A percentile compares a stretch with the other conserved stretches of the same genome.
These are phyloP conservation scores for Dendrolimus houi DNA, from an alignment of 2,888 invertebrate genomes.

Conservation along the genomic window DNA sequence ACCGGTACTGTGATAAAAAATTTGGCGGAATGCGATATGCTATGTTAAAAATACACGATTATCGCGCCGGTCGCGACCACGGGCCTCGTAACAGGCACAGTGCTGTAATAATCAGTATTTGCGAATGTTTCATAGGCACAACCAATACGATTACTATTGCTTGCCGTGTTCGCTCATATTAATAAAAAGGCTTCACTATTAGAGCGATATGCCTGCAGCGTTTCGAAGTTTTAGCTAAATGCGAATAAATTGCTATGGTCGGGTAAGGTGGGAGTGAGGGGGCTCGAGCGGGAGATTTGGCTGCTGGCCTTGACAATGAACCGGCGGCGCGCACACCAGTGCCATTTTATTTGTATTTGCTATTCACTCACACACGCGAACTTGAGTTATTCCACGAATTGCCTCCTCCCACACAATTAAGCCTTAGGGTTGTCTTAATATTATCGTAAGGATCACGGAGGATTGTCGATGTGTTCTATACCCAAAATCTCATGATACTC, in stretches of 20 bases:
- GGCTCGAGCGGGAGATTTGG: conserved; percentile 68
- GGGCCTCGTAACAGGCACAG: conserved; percentile 24
- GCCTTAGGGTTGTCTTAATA: conserved; percentile 41
- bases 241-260: conserved; percentile 52
- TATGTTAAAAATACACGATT: conserved; percentile 55
- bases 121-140: conserved; percentile 18
- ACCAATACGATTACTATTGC: conserved; percentile 36
- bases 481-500: too few species aligned
- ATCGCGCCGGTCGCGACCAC: conserved; percentile 38
- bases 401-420: conserved; percentile 63
- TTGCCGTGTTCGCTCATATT: conserved; percentile 20
- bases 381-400: conserved; percentile 59
- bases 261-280: conserved; percentile 44
- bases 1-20: conserved; percentile 31
- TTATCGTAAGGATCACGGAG: too few species aligned
- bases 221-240: conserved; percentile 47
- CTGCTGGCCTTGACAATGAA: conserved; percentile 74
- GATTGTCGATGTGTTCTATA: too few species aligned
- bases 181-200: conserved; percentile 24
- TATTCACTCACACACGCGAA: conserved; percentile 44
- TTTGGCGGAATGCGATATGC: conserved; percentile 44
- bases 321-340: conserved; percentile 65
- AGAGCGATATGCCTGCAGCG: conserved; percentile 38
- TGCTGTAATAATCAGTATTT: conserved; percentile 17
- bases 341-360: conserved; percentile 37